Evolutionary conservation across 2,113 vertebrate species (phyloP), one percentile per base, ranked within the genome.

Genomic region (Regulus satrapa): DNA sequence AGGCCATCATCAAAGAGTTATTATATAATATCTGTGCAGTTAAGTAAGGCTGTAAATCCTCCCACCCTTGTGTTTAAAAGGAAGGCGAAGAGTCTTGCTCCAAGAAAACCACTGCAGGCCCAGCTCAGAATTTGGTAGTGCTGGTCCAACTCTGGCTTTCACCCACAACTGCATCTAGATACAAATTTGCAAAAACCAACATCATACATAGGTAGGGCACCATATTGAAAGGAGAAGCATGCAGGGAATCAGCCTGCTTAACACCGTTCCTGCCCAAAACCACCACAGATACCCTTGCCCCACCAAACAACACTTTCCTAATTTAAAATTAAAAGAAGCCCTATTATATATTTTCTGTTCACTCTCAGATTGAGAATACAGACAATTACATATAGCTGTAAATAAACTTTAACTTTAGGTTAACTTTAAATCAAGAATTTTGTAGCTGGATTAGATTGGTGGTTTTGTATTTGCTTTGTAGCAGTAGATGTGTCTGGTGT

Each of bases 231-330:
- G 25, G 59, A 61, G 34, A 66, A 19, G 34, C 24, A 25, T 56
- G 17, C 52, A 61, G n/a, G 23, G 16, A 73, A 73, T 51, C 48
- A 59, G 18, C 32, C 29, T 72, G 31, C 31, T 77, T 67, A 88
- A 56, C 4, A 59, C 6, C 12, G 8, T 21, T 10, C 49, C 21
- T 31, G 40, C 14, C 34, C 52, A 81, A 84, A 80, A 8, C 68
- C 5, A 85, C 14, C 32, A 48, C 4, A 34, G 8, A n/a, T 1
- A n/a, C 9, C 4, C 34, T 6, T 9, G 10, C 5, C 0, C 3
- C 9, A 5, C 5, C 12, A 46, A 71, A 43, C 11, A 4, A 1
- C 36, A 55, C 9, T n/a, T 52, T 41, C 18, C 11, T 78, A 28
- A 69, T 51, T 69, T n/a, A 67, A 91, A 81, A 71, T 66, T 41